Percentiles rank a stretch among this genome's conserved stretches.
Evolutionary conservation across 1,140 invertebrate genomes (phyloP).

Genomic region (Atta colombica): DNA sequence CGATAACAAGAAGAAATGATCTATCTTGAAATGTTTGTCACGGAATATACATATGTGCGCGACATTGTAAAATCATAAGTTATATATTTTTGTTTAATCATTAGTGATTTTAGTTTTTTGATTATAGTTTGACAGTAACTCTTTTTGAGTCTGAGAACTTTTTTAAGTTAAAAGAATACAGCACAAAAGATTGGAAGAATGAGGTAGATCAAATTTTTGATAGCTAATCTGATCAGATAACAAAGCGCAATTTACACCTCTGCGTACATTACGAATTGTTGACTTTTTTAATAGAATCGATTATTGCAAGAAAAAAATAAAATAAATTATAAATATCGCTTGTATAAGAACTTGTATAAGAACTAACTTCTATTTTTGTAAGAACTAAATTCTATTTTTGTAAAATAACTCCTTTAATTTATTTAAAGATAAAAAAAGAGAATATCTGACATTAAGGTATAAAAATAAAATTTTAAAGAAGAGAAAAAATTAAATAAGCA

Average conservation of each 20-base stretch:
- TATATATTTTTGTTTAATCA: background rate
- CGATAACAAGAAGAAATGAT: conserved; percentile 34
- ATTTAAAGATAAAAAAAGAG: background rate
- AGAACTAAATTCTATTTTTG: background rate
- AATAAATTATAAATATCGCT: background rate
- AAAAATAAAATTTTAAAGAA: background rate
- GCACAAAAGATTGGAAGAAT: background rate
- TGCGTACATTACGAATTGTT: background rate
- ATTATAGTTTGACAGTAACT: background rate
- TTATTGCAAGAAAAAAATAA: background rate
- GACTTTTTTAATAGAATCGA: background rate
- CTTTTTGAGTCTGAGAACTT: conserved; percentile 7
- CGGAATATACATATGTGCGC: background rate
- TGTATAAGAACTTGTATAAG: background rate
- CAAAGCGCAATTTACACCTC: background rate
- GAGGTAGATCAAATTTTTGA: background rate
- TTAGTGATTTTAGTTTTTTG: background rate
- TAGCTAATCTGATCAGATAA: background rate
- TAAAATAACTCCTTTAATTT: background rate
- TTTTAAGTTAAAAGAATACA: background rate
- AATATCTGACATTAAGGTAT: background rate
- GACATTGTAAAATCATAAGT: background rate
- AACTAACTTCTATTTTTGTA: background rate
- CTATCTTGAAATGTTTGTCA: background rate
- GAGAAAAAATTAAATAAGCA: background rate